phyloP scores from a whole-genome alignment of 2,888 invertebrate genomes.

The Saturnia japonica region DNA sequence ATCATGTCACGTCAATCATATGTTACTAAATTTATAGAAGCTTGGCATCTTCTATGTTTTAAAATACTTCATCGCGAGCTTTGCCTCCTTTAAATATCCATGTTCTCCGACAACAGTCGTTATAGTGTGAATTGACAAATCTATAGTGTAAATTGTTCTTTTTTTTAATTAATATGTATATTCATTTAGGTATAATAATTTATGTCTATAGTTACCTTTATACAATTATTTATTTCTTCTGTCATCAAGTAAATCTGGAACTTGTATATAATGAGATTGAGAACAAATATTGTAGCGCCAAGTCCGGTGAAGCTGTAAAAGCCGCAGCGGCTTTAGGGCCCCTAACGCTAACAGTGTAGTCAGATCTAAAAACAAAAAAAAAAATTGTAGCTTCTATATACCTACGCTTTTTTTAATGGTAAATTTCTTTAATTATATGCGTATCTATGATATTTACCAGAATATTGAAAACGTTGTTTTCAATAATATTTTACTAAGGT shows the following conservation, averaged over 20 bases:
- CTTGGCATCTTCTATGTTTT: neutral
- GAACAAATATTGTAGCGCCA: neutral
- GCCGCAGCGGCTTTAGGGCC: too few species aligned
- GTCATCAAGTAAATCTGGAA: neutral
- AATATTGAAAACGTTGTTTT: too few species aligned
- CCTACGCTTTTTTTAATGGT: neutral
- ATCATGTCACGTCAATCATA: neutral
- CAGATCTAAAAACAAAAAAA: too few species aligned
- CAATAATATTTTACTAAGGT: too few species aligned
- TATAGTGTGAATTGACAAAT: slow-evolving; percentile 17
- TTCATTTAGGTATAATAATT: neutral
- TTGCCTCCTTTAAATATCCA: neutral
- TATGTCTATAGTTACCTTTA: neutral
- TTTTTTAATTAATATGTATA: too few species aligned
- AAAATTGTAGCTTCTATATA: too few species aligned
- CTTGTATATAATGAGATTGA: neutral
- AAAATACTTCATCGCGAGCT: slow-evolving; percentile 14
- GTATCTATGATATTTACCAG: neutral
- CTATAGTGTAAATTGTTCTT: slow-evolving; percentile 15
- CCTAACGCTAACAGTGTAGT: too few species aligned
- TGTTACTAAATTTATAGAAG: neutral
- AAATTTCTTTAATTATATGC: neutral
- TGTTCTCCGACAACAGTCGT: slow-evolving; percentile 12
- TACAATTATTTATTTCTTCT: neutral
- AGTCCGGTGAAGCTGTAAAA: too few species aligned